A percentile compares a stretch with the other conserved stretches of the same genome.
Evolutionary conservation across 2,888 invertebrate genomes (phyloP).

Genomic region (Ypsolopha scabrella): DNA sequence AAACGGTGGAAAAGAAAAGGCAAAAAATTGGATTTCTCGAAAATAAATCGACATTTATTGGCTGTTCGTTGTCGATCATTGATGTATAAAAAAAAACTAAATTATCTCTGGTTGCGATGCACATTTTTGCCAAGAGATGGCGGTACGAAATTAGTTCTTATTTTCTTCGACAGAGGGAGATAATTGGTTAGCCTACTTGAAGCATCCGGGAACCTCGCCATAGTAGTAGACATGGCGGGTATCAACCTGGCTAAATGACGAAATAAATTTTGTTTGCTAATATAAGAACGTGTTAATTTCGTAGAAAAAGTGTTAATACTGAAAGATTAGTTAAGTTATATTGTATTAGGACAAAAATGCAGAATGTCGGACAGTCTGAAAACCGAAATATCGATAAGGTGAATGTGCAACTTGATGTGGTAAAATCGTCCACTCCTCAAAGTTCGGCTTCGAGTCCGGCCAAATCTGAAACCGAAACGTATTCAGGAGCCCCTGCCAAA

Average conservation of each 20-base stretch:
- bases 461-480: constrained; percentile 89
- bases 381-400: constrained; percentile 85
- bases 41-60: too few relatives aligned
- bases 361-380: constrained; percentile 91
- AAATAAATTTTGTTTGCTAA: constrained; percentile 71
- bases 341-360: constrained; percentile 85
- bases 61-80: too few relatives aligned
- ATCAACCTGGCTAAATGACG: constrained; percentile 77
- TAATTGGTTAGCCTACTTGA: constrained; percentile 69
- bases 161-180: constrained; percentile 54
- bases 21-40: too few relatives aligned
- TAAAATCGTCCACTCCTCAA: constrained; percentile 85
- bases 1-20: too few relatives aligned
- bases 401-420: constrained; percentile 78
- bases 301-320: constrained; percentile 66
- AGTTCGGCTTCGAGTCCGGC: constrained; percentile 86
- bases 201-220: constrained; percentile 78
- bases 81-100: background rate
- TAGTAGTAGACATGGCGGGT: constrained; percentile 86
- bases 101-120: constrained; percentile 4
- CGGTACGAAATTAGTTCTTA: constrained; percentile 41
- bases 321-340: constrained; percentile 67
- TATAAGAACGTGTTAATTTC: constrained; percentile 68
- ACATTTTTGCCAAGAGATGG: constrained; percentile 49
- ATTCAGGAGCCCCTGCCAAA: constrained; percentile 85